A percentile compares a stretch with the other conserved stretches of the same genome.
These are phyloP conservation scores for Megamerina dolium DNA, from an alignment of 2,888 invertebrate species.

Conservation along the genomic window DNA sequence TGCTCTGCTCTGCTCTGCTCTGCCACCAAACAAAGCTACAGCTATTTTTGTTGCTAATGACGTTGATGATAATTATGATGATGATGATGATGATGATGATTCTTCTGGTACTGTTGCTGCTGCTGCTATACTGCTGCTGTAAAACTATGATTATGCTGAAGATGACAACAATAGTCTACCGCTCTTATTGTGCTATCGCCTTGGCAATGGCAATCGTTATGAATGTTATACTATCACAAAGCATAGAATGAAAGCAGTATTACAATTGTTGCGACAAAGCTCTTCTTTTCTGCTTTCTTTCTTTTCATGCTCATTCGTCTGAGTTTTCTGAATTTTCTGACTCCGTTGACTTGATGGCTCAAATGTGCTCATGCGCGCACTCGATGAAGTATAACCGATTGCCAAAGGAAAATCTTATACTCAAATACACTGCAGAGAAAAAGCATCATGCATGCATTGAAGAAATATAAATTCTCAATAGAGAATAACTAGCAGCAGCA, in stretches of 20 bases:
- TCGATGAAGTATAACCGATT: too few species aligned
- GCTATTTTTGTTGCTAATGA: constrained; percentile 15
- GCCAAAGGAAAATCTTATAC: too few species aligned
- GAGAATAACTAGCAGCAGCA: too few species aligned
- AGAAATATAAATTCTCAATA: too few species aligned
- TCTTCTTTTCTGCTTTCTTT: neutral
- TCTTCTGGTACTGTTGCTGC: constrained; percentile 11
- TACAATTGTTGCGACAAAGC: constrained; percentile 1
- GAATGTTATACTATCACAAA: constrained; percentile 33
- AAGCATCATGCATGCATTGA: too few species aligned
- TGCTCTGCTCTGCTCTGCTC: too few species aligned
- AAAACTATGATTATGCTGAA: constrained; percentile 1
- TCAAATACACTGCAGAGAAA: too few species aligned
- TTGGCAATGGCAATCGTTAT: constrained; percentile 44
- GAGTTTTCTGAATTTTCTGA: too few species aligned
- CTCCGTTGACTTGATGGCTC: too few species aligned
- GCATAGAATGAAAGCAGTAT: constrained; percentile 37
- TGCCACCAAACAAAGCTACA: neutral
- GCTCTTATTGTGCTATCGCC: constrained; percentile 39
- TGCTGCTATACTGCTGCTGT: constrained; percentile 18
- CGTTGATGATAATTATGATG: constrained; percentile 12
- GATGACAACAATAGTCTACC: too few species aligned
- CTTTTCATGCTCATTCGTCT: too few species aligned
- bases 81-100: constrained; percentile 15
- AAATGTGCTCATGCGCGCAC: too few species aligned